Conservation (phyloP, 2,113 vertebrate genomes). For the Mugil cephalus region DNA sequence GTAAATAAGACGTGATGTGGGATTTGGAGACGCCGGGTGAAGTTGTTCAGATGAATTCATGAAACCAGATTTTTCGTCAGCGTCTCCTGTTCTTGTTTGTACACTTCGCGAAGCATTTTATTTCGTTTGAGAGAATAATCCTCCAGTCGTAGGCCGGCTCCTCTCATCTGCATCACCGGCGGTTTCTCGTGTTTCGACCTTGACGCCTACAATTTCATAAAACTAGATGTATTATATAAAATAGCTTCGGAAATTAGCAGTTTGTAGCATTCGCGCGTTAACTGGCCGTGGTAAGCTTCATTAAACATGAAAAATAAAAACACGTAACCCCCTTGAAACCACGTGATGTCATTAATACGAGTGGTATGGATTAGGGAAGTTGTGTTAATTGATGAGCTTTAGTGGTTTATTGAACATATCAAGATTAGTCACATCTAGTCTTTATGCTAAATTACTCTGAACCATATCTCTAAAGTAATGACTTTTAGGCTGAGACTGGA, state of each 20-base stretch:
- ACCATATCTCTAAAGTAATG: neutral
- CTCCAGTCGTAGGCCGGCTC: neutral
- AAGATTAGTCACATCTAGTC: too few species aligned
- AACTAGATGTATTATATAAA: neutral
- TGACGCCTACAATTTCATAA: neutral
- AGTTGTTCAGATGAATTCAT: neutral
- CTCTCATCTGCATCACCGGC: neutral
- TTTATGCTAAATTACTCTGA: neutral
- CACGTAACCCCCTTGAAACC: too few species aligned
- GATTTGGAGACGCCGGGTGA: conserved; percentile 11
- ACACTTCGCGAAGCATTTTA: too few species aligned
- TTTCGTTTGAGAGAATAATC: neutral
- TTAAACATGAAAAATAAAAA: too few species aligned
- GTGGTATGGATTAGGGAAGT: neutral
- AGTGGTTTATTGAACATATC: neutral
- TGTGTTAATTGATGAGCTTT: neutral
- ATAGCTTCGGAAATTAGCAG: neutral
- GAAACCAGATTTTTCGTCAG: too few species aligned
- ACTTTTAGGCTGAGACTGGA: neutral
- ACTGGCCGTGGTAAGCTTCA: neutral
- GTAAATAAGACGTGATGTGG: conserved; percentile 17
- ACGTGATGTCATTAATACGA: neutral
- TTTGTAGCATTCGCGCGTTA: too few species aligned
- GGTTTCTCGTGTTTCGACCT: neutral
- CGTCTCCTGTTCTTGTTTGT: too few species aligned